Percentiles rank a stretch among this genome's conserved stretches.
phyloP scores from a whole-genome alignment of 53 echinoderm and acorn worm genomes.

The Arbacia lixula region DNA sequence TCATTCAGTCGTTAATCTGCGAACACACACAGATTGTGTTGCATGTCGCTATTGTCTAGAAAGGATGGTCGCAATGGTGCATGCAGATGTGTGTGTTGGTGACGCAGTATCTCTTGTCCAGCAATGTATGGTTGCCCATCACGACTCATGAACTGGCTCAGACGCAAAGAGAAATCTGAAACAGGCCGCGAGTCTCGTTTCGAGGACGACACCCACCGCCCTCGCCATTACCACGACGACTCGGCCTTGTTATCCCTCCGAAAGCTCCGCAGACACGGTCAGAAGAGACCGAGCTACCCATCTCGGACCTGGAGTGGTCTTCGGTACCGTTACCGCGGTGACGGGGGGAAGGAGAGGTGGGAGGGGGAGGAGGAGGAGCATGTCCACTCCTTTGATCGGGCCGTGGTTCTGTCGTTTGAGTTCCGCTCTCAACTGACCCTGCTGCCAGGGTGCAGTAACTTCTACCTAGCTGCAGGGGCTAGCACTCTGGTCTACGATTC shows the following conservation, averaged over 20 bases:
- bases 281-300: neutral
- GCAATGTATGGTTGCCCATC: neutral
- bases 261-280: conserved; percentile 18
- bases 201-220: conserved; percentile 20
- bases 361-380: neutral
- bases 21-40: too few relatives aligned
- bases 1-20: too few relatives aligned
- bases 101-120: neutral
- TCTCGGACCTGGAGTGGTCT: neutral
- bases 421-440: conserved; percentile 22
- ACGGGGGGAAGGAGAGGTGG: neutral
- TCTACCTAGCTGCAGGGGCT: conserved; percentile 38
- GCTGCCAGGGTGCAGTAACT: conserved; percentile 25
- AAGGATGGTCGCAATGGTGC: neutral
- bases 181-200: neutral
- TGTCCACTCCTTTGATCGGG: conserved; percentile 15
- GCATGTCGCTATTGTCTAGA: neutral
- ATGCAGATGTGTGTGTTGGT: neutral
- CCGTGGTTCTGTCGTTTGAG: conserved; percentile 39
- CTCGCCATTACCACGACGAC: too few relatives aligned
- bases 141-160: neutral
- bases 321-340: neutral
- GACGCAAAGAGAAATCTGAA: neutral
- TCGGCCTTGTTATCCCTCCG: conserved; percentile 3
- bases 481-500: neutral